Evolutionary conservation across 1,140 invertebrate genomes (phyloP).

Genomic region (Thereuonema tuberculata): DNA sequence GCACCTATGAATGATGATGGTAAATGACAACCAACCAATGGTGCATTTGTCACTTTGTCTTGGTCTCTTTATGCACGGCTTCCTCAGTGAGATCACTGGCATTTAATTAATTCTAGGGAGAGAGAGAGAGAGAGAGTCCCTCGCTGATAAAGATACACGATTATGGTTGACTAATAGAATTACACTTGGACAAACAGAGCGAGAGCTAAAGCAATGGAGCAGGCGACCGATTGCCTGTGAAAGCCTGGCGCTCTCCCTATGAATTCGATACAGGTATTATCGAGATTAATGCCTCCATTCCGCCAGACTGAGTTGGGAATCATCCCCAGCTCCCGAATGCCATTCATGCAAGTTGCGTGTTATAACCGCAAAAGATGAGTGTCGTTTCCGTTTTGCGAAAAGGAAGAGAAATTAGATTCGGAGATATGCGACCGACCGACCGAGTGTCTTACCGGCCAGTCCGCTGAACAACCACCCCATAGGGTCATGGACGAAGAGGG

Average conservation of each 20-base stretch:
- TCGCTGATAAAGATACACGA: constrained; percentile 2
- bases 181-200: neutral
- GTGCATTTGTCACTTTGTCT: constrained; percentile 7
- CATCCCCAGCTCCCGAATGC: no score
- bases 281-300: no score
- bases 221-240: neutral
- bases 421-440: no score
- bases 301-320: no score
- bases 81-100: neutral
- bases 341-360: no score
- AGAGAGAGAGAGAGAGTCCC: neutral
- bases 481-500: no score
- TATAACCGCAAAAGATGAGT: no score
- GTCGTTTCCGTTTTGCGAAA: no score
- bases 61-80: neutral
- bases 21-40: neutral
- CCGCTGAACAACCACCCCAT: no score
- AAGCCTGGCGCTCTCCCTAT: neutral
- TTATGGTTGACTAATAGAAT: constrained; percentile 2
- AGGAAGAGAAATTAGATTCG: no score
- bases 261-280: neutral
- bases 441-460: no score
- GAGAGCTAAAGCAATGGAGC: neutral
- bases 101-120: neutral
- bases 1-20: constrained; percentile 2